Base-by-base conservation (phyloP, 1,140 invertebrate genomes). In the Drosophila nigrodunni region DNA sequence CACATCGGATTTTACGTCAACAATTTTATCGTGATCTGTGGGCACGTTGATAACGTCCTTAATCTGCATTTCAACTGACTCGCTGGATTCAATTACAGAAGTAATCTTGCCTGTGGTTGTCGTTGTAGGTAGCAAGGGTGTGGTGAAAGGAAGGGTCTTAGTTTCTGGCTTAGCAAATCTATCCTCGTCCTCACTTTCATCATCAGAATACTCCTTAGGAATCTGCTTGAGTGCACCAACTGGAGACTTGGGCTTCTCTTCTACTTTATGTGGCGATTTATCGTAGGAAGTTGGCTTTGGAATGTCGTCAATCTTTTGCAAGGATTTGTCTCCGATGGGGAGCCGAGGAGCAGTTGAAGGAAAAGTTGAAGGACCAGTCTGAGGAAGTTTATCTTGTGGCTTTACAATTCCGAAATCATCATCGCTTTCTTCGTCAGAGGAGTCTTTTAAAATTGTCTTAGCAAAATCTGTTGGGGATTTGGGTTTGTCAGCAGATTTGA, bases 181-280 rank as follows among this genome's bases (percentile, higher is more conserved):
- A 41, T 21, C 2, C 15, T 57, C 54, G 15, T 57, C 54, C 37
- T 43, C 54, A 37, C 54, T 57, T 15, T 57, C 54, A 25, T 55
- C 52, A 55, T 57, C 54, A 21, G 54, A 57, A 57, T 57, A 57
- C 3, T 57, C 54, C 13, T n/a, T 57, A 8, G 37, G 54, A 21
- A 10, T 13, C 4, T 18, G 13, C 18, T 57, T 57, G 7, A 13
- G 11, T 57, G 37, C 15, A 41, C 21, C 54, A 10, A 21, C 11
- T 25, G 54, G 54, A 57, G 54, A 57, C 37, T 57, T 57, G 9
- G 44, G 55, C 44, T 60, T 69, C 3, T 69, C 57, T 7, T 69
- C 46, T 44, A 41, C 6, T 59, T 60, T 69, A 41, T 3, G 2
- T 2, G 25, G 25, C 25, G 25, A 25, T 1, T 25, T 25, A 25